phyloP scores from a whole-genome alignment of 1,140 invertebrate genomes.

The Drosophila lowei region DNA sequence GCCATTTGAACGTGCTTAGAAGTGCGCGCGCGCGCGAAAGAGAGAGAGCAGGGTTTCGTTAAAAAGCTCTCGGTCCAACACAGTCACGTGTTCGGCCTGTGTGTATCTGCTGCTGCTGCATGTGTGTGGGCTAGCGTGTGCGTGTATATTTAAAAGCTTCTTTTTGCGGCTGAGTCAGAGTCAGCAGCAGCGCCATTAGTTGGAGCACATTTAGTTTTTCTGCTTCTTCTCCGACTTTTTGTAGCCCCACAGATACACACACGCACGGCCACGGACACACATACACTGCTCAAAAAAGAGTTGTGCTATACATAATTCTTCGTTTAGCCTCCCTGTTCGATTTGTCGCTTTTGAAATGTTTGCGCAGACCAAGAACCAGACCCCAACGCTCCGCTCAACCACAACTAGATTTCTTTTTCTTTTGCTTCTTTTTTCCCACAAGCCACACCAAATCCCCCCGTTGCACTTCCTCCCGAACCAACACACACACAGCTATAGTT shows the following conservation, averaged over 20 bases:
- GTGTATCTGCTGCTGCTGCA: constrained; percentile 11
- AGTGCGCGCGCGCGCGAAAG: constrained; percentile 60
- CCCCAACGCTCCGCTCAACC: constrained; percentile 1
- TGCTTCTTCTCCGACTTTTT: constrained; percentile 25
- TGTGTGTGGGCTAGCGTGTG: constrained; percentile 12
- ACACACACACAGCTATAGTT: too few relatives aligned
- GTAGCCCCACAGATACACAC: constrained; percentile 33
- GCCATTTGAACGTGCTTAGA: constrained; percentile 75
- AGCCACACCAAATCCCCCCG: constrained; percentile 22
- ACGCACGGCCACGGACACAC: neutral
- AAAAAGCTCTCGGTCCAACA: constrained; percentile 62
- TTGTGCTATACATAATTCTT: constrained; percentile 12
- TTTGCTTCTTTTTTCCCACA: constrained; percentile 28
- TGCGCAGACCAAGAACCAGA: constrained; percentile 55
- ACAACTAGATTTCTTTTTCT: constrained; percentile 62
- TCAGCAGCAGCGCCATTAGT: constrained; percentile 73
- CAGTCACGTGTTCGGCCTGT: constrained; percentile 61
- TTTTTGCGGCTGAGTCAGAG: constrained; percentile 44
- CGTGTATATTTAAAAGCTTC: constrained; percentile 26
- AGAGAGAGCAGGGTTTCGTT: constrained; percentile 61
- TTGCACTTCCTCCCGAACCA: constrained; percentile 12
- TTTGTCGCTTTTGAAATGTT: constrained; percentile 23
- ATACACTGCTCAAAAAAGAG: constrained; percentile 9
- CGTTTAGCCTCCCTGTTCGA: neutral
- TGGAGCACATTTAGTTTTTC: constrained; percentile 20